phyloP scores from a whole-genome alignment of 2,888 invertebrate species.

The Ophion ventricosus region DNA sequence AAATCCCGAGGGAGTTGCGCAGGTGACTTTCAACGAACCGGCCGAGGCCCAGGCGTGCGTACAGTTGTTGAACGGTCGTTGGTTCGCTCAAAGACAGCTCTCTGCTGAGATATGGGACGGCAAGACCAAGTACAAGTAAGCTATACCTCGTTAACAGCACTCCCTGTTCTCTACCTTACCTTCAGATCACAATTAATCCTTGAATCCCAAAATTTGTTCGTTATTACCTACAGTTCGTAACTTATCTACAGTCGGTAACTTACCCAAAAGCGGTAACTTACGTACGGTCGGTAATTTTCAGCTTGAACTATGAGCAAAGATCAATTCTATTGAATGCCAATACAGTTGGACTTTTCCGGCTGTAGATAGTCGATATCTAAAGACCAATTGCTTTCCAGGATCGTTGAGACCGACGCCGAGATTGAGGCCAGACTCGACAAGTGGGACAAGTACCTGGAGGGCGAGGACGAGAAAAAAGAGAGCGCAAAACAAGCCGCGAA shows the following conservation, averaged over 20 bases:
- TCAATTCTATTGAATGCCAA: not conserved
- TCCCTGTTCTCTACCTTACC: conserved; percentile 18
- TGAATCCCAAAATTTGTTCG: not conserved
- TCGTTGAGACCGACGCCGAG: conserved; percentile 96
- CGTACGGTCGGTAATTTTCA: not conserved
- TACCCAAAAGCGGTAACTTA: conserved; percentile 25
- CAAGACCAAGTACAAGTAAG: conserved; percentile 92
- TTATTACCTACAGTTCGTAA: not conserved
- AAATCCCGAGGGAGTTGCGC: conserved; percentile 97
- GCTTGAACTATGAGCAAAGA: not conserved
- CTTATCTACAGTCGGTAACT: not conserved
- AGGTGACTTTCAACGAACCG: conserved; percentile 94
- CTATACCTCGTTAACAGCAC: not conserved
- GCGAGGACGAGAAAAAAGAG: conserved; percentile 82
- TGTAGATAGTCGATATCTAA: not conserved
- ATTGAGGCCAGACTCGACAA: conserved; percentile 91
- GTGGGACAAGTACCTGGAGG: conserved; percentile 94
- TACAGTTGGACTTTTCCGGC: not conserved
- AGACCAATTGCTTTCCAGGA: conserved; percentile 82
- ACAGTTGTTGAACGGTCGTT: conserved; percentile 93
- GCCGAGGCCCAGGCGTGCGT: conserved; percentile 97
- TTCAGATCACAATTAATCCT: not conserved
- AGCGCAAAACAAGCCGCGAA: conserved; percentile 61
- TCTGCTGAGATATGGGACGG: conserved; percentile 97
- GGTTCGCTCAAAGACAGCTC: conserved; percentile 94